Evolutionary conservation across 1,140 invertebrate genomes (phyloP), one percentile per base, ranked within the genome.

Genomic region (Amyelois transitella): DNA sequence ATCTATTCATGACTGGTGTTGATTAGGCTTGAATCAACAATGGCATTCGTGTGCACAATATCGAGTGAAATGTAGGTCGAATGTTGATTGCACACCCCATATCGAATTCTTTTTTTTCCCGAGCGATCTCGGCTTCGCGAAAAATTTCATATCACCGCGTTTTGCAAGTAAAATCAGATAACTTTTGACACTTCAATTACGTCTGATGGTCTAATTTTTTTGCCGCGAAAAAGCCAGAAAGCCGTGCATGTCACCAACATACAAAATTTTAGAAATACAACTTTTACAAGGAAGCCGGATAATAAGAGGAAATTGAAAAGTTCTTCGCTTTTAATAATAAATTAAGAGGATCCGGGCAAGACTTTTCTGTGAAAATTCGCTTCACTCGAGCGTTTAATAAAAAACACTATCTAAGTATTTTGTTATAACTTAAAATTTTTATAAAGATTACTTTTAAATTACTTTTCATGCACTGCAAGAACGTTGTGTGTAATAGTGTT

Each of bases 131-230:
- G 72, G 63, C 60, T 64, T 67, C 67, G 77, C 77, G 75, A 81
- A 84, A 83, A 85, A 87, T 84, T 86, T 85, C 81, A 85, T 84
- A 83, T 80, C 75, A 75, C 74, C 64, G 75, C 74, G 72, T 75
- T 87, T 85, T 87, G 84, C 84, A 87, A 87, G 84, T 87, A 85
- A 87, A 87, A 85, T 87, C 81, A 84, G 81, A 79, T 76, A 87
- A 87, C 80, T 87, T 87, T 87, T 87, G 84, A 87, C 84, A 87
- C 80, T 81, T 84, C 84, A 87, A 87, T 87, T 87, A 86, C 84
- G 72, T 63, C 72, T 79, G 78, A 84, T 85, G 75, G 81, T 82
- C 73, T 84, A 85, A 81, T 84, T 85, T 83, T 79, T 74, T 64
- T 44, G 55, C 54, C 66, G 49, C 61, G 45, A 51, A 68, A 75